These are phyloP conservation scores for Ephestia elutella DNA, from an alignment of 1,140 invertebrate genomes.

Conservation along the genomic window DNA sequence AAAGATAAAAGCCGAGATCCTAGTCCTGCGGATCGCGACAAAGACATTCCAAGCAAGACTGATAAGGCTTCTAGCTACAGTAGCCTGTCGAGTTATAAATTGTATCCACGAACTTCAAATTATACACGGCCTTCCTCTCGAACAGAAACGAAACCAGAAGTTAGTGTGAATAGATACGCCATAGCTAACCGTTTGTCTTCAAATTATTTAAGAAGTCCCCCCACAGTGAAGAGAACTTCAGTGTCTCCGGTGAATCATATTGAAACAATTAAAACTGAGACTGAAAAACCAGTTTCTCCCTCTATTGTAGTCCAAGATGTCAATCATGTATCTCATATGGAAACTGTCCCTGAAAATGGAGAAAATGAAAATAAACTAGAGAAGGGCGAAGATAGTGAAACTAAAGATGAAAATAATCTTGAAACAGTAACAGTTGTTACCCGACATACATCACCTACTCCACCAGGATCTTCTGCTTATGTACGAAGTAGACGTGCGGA, in stretches of 20 bases:
- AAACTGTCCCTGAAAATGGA: conserved; percentile 19
- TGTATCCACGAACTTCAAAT: conserved; percentile 59
- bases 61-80: conserved; percentile 64
- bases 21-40: conserved; percentile 59
- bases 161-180: conserved; percentile 56
- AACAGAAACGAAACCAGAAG: conserved; percentile 42
- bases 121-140: conserved; percentile 54
- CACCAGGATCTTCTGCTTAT: conserved; percentile 79
- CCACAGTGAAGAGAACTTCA: conserved; percentile 44
- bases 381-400: not conserved
- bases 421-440: conserved; percentile 79
- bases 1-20: conserved; percentile 62
- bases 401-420: conserved; percentile 23
- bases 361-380: conserved; percentile 22
- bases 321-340: conserved; percentile 14
- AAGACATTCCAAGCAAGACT: conserved; percentile 73
- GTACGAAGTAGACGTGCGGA: conserved; percentile 80
- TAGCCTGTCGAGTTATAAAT: conserved; percentile 66
- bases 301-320: conserved; percentile 20
- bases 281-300: conserved; percentile 31
- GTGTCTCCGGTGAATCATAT: conserved; percentile 44
- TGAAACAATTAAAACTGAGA: conserved; percentile 30
- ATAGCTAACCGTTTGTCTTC: conserved; percentile 56
- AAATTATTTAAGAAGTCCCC: conserved; percentile 54
- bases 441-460: conserved; percentile 84